Evolutionary conservation across 2,797 vertebrate species (phyloP).

Genomic region (Hafferia zeledoni): DNA sequence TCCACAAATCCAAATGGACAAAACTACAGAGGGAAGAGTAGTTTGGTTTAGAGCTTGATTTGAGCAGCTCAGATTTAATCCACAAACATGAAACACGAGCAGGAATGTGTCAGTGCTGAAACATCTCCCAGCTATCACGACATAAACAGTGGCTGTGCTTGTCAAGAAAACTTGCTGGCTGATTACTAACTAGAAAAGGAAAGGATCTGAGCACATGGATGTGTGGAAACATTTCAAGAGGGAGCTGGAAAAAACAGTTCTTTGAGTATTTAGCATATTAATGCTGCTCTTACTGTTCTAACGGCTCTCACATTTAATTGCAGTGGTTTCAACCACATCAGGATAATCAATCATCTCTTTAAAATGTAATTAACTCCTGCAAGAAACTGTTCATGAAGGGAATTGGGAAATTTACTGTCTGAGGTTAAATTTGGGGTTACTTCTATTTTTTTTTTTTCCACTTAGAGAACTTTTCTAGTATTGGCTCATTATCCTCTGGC

Average conservation of each 20-base stretch:
- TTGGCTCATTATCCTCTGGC: background rate
- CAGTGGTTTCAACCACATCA: constrained; percentile 50
- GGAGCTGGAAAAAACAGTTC: background rate
- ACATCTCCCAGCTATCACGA: background rate
- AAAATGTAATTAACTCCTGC: constrained; percentile 58
- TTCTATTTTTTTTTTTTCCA: background rate
- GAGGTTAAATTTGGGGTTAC: background rate
- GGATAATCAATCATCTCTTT: constrained; percentile 56
- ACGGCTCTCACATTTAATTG: constrained; percentile 39
- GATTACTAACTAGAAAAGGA: background rate
- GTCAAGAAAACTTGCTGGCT: background rate
- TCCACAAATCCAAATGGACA: background rate
- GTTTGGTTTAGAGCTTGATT: background rate
- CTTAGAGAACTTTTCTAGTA: background rate
- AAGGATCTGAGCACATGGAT: background rate
- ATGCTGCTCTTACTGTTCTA: constrained; percentile 12
- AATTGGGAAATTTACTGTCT: constrained; percentile 51
- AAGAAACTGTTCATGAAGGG: constrained; percentile 28
- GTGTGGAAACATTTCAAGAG: background rate
- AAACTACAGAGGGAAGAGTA: background rate
- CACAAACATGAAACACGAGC: background rate
- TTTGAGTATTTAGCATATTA: constrained; percentile 29
- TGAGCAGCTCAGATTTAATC: background rate
- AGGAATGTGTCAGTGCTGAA: background rate
- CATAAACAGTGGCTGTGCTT: background rate